These are phyloP conservation scores for Gallirallus australis DNA, from an alignment of 2,797 vertebrate genomes.

Conservation along the genomic window DNA sequence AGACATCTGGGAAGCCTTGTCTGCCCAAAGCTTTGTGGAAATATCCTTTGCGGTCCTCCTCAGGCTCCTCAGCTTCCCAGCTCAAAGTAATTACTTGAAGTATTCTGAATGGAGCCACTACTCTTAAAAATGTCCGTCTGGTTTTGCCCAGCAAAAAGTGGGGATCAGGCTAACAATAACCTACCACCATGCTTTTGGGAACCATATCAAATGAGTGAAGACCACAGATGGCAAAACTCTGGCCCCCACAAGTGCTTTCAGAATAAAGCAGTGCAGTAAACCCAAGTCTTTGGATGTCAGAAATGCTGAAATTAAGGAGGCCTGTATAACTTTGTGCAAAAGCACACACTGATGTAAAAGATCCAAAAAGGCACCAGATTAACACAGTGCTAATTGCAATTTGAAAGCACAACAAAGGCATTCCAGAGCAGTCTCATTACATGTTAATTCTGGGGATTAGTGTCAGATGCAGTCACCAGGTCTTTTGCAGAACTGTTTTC, in stretches of 20 bases:
- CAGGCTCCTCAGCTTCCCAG: neutral
- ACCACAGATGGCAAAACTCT: neutral
- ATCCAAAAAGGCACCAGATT: neutral
- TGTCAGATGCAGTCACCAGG: neutral
- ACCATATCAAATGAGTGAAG: neutral
- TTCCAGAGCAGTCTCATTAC: neutral
- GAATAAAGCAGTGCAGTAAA: neutral
- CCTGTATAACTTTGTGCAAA: neutral
- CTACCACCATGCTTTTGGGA: neutral
- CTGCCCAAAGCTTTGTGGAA: neutral
- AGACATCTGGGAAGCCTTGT: neutral
- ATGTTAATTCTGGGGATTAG: neutral
- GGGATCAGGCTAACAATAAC: neutral
- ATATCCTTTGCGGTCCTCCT: neutral
- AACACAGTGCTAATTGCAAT: neutral
- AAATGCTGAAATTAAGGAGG: neutral
- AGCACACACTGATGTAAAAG: neutral
- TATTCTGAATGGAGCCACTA: neutral
- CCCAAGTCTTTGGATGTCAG: neutral
- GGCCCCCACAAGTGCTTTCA: rapidly evolving
- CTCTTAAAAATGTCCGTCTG: neutral
- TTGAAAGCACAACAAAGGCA: neutral
- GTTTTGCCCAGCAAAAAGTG: neutral
- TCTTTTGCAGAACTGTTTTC: neutral
- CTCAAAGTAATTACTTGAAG: neutral